Evolutionary conservation across 2,888 invertebrate species (phyloP), one percentile per base, ranked within the genome.

Genomic region (Drosophila picticornis): DNA sequence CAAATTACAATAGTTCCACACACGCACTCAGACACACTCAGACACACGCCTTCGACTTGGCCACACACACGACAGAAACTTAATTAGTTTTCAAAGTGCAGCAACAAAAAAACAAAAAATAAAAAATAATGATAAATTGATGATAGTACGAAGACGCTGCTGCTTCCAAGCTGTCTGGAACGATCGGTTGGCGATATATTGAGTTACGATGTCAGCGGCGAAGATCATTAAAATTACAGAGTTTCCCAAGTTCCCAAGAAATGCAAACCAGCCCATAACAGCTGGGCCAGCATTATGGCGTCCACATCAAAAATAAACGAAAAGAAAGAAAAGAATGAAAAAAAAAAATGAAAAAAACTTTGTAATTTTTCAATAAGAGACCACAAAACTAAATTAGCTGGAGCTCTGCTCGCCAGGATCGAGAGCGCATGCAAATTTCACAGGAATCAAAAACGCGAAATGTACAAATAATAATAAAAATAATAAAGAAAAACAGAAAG

Each of bases 61-160:
- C 84, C 84, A 85, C 84, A 85, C 84, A 83, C 84, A 79, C 77
- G 75, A 64, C 76, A 60, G 34, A 80, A 78, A 78, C 83, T 88
- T 87, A 87, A 87, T 87, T 87, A 85, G 85, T 87, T 87, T 90
- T 90, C 75, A 63, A 77, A 84, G 87, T 86, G 87, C 87, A 88
- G 68, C 72, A 71, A 80, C 38, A 61, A 32, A 60, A 55, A 69
- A 55, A 48, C 53, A 53, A 58, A 13, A 22, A 29, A 57, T 58
- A 16, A 43, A 51, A 36, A 31, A 66, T 36, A 62, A 80, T 75
- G 75, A 68, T 64, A 75, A 77, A 77, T 79, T 66, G 66, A 61
- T 63, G 70, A 70, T 62, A 56, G 56, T 56, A 62, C 71, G 75
- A 36, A 50, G 70, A 61, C 69, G 87, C 84, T 63, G 80, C 56